Evolutionary conservation across 2,113 vertebrate species (phyloP).

Genomic region (Cryptomyrus ogoouensis): DNA sequence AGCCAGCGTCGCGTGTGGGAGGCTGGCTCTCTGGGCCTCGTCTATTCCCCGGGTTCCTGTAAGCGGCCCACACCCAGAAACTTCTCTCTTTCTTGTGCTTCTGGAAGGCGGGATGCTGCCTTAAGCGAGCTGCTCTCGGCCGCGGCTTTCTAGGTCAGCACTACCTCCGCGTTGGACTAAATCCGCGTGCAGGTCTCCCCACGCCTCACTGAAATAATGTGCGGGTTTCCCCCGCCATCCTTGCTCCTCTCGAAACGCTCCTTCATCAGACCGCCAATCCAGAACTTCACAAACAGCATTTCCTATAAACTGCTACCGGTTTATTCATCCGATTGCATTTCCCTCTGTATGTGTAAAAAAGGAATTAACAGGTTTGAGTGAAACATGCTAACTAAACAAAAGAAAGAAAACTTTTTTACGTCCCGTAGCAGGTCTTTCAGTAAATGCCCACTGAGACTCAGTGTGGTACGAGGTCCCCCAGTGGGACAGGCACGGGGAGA

Average conservation of each 20-base stretch:
- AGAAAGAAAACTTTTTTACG: neutral
- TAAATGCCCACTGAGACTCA: neutral
- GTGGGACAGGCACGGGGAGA: neutral
- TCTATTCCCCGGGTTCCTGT: conserved; percentile 19
- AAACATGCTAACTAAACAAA: neutral
- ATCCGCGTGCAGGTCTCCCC: conserved; percentile 11
- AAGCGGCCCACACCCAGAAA: conserved; percentile 18
- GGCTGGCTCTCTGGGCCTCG: neutral
- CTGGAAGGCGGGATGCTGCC: neutral
- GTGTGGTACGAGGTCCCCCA: neutral
- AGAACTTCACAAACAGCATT: neutral
- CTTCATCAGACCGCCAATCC: neutral
- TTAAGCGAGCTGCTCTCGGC: neutral
- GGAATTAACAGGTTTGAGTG: neutral
- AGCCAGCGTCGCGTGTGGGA: conserved; percentile 2
- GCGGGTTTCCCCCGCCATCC: neutral
- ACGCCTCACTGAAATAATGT: neutral
- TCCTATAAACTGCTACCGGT: neutral
- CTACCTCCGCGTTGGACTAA: conserved; percentile 1
- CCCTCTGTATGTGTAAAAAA: neutral
- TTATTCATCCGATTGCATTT: neutral
- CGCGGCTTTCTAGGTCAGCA: conserved; percentile 22
- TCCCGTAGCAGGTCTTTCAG: neutral
- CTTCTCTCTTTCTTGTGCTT: neutral
- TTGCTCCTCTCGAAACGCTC: neutral